phyloP scores from a whole-genome alignment of 1,140 invertebrate genomes.

The Acromyrmex charruanus region DNA sequence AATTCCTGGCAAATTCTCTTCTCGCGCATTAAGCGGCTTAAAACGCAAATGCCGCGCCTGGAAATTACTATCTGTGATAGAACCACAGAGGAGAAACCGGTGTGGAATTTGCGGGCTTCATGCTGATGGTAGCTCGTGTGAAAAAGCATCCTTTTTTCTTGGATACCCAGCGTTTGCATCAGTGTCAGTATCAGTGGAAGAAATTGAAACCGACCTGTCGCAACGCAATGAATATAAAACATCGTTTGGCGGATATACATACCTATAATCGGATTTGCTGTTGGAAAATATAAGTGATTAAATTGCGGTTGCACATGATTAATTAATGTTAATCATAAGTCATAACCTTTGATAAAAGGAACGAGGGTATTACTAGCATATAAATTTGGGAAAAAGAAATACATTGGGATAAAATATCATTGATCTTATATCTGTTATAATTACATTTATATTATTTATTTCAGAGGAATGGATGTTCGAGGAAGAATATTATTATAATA shows the following conservation, averaged over 20 bases:
- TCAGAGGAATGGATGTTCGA: neutral
- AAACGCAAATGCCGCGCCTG: constrained; percentile 69
- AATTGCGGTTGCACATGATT: constrained; percentile 34
- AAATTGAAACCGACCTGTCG: constrained; percentile 59
- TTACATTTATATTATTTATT: constrained; percentile 3
- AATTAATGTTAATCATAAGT: constrained; percentile 46
- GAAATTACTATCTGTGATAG: constrained; percentile 69
- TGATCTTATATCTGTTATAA: neutral
- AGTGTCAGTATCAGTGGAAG: constrained; percentile 52
- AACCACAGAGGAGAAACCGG: constrained; percentile 38
- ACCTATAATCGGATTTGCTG: constrained; percentile 36
- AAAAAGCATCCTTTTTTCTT: constrained; percentile 61
- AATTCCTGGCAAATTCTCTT: constrained; percentile 77
- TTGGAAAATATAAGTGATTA: constrained; percentile 20
- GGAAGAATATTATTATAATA: neutral
- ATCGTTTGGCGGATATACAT: constrained; percentile 7
- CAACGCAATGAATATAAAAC: constrained; percentile 46
- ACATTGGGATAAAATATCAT: neutral
- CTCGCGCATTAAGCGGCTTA: constrained; percentile 75
- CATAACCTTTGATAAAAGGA: neutral
- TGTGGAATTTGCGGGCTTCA: constrained; percentile 58
- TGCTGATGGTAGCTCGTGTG: constrained; percentile 15
- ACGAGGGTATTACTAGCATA: neutral
- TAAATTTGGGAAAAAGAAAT: neutral
- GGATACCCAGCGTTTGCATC: constrained; percentile 7